A percentile compares a stretch with the other conserved stretches of the same genome.
phyloP scores from a whole-genome alignment of 2,113 vertebrate genomes.

The Terrapene triunguis region DNA sequence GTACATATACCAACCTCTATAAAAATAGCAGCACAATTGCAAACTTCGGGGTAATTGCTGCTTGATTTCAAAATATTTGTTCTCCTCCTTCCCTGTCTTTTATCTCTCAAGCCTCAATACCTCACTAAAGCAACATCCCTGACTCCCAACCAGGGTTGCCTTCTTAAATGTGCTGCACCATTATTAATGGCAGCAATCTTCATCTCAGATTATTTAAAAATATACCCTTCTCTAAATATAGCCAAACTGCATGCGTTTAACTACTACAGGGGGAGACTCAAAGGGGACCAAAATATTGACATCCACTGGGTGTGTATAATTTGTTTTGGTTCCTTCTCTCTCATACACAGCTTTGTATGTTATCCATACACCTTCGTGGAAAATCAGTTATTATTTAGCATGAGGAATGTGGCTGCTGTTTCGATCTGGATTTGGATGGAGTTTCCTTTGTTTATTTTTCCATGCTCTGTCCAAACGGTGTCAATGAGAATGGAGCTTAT shows the following conservation, averaged over 20 bases:
- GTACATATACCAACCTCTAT: conserved; percentile 38
- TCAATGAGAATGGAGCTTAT: conserved; percentile 69
- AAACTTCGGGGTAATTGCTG: conserved; percentile 66
- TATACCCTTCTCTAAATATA: conserved; percentile 77
- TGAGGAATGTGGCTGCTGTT: conserved; percentile 61
- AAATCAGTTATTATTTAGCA: conserved; percentile 61
- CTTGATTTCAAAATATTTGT: conserved; percentile 78
- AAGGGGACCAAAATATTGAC: conserved; percentile 86
- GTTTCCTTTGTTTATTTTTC: conserved; percentile 82
- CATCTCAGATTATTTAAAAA: conserved; percentile 69
- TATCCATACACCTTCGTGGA: conserved; percentile 56
- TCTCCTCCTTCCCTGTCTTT: conserved; percentile 71
- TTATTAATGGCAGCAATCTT: conserved; percentile 83
- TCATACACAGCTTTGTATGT: background rate
- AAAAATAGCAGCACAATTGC: conserved; percentile 52
- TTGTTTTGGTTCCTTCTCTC: conserved; percentile 76
- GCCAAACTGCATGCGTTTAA: conserved; percentile 77
- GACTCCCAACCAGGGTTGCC: conserved; percentile 30
- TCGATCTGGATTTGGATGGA: conserved; percentile 41
- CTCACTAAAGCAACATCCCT: conserved; percentile 73
- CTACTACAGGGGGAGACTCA: conserved; percentile 82
- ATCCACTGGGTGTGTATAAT: conserved; percentile 84
- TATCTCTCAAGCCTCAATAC: conserved; percentile 71
- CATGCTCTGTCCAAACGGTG: conserved; percentile 74
- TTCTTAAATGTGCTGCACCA: conserved; percentile 56